phyloP scores from a whole-genome alignment of 2,113 vertebrate genomes.

The Excalfactoria chinensis region DNA sequence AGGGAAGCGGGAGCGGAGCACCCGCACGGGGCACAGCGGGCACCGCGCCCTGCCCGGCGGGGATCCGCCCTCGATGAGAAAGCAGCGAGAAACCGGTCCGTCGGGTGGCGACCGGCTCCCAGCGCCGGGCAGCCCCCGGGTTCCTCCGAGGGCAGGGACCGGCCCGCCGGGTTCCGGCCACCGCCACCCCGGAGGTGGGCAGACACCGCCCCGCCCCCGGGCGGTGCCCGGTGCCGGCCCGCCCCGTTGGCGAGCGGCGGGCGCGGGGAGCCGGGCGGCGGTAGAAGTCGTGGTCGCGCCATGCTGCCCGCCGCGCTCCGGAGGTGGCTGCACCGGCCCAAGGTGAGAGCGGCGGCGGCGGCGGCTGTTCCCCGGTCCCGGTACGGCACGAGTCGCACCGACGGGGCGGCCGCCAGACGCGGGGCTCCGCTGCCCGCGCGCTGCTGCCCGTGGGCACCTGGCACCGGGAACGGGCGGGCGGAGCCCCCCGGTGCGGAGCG shows the following conservation, averaged over 20 bases:
- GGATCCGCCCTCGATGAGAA: not conserved
- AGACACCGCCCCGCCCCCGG: not conserved
- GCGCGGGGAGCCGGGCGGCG: conserved; percentile 24
- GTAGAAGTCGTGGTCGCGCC: not conserved
- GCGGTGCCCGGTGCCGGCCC: conserved; percentile 19
- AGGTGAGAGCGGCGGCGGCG: conserved; percentile 59
- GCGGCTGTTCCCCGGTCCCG: too few species aligned
- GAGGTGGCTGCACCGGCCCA: conserved; percentile 75
- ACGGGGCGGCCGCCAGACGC: not conserved
- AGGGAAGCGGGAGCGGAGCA: not conserved
- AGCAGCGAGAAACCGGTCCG: not conserved
- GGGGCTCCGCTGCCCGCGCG: not conserved
- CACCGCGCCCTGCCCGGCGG: not conserved
- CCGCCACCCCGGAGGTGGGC: not conserved
- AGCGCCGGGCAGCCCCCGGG: not conserved
- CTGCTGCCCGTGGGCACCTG: not conserved
- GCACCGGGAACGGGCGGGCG: not conserved
- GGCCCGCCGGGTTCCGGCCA: not conserved
- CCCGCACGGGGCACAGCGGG: fast-evolving
- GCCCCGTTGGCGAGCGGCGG: conserved; percentile 41
- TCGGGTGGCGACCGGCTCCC: not conserved
- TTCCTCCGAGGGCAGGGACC: too few species aligned
- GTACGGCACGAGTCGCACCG: too few species aligned
- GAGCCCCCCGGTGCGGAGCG: not conserved
- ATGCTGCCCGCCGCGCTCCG: conserved; percentile 75